Percentiles rank a stretch among this genome's conserved stretches.
Conservation (phyloP, 1,140 invertebrate genomes). For the Diabrotica undecimpunctata region DNA sequence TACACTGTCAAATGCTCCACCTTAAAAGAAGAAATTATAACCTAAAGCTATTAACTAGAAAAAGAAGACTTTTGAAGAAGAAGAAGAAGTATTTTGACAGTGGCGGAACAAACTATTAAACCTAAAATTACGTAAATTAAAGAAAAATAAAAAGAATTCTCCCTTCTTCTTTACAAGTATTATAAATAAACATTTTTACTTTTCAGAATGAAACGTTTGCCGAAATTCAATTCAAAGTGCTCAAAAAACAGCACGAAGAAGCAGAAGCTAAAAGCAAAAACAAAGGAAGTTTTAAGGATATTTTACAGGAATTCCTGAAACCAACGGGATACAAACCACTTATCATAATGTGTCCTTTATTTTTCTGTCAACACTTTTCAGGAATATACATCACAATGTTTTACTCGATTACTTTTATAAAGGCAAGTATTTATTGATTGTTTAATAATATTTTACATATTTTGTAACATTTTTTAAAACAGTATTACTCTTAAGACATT, state of each 20-base stretch:
- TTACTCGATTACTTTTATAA: slow-evolving; percentile 61
- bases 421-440: slow-evolving; percentile 42
- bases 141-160: too few relatives aligned
- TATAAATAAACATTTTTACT: not conserved
- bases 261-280: slow-evolving; percentile 25
- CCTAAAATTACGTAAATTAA: too few relatives aligned
- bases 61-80: too few relatives aligned
- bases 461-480: too few relatives aligned
- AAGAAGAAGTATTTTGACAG: too few relatives aligned
- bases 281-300: slow-evolving; percentile 40
- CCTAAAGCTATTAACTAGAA: too few relatives aligned
- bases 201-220: slow-evolving; percentile 33
- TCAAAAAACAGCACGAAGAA: slow-evolving; percentile 49
- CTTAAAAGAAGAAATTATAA: too few relatives aligned
- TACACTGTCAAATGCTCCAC: too few relatives aligned
- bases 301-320: slow-evolving; percentile 44
- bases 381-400: slow-evolving; percentile 68
- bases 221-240: slow-evolving; percentile 45
- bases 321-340: slow-evolving; percentile 61
- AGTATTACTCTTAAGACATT: too few relatives aligned
- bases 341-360: slow-evolving; percentile 54
- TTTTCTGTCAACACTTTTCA: slow-evolving; percentile 60
- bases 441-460: not conserved
- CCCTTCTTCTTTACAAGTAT: too few relatives aligned
- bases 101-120: too few relatives aligned